Conservation (phyloP, 2,113 vertebrate species). For the Eleginops maclovinus region DNA sequence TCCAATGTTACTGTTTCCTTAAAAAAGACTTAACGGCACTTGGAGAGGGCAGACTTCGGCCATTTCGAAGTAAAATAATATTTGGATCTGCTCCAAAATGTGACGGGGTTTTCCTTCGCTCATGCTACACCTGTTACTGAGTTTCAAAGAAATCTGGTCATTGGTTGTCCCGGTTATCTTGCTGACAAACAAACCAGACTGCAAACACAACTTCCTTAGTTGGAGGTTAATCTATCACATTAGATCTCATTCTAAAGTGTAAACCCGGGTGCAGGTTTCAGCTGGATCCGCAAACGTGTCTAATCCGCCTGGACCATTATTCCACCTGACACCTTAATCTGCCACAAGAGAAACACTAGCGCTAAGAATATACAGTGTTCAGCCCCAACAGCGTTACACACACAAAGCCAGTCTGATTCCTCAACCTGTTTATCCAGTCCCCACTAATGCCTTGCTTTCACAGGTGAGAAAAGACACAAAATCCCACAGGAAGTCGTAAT, state of each 20-base stretch:
- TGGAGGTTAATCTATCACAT: not conserved
- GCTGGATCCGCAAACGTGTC: conserved; percentile 18
- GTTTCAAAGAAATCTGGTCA: too few relatives aligned
- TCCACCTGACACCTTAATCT: conserved; percentile 79
- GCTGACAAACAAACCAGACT: too few relatives aligned
- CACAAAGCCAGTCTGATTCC: conserved; percentile 73
- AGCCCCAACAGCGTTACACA: conserved; percentile 43
- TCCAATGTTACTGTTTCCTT: not conserved
- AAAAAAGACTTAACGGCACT: not conserved
- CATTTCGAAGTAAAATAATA: too few relatives aligned
- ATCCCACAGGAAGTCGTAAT: conserved; percentile 72
- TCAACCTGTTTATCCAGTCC: conserved; percentile 75
- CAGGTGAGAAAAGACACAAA: conserved; percentile 64
- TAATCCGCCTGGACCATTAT: conserved; percentile 71
- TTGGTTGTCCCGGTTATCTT: too few relatives aligned
- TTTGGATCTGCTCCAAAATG: too few relatives aligned
- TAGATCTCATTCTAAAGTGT: not conserved
- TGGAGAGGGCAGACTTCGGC: too few relatives aligned
- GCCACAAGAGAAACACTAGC: conserved; percentile 62
- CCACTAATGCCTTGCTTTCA: conserved; percentile 70
- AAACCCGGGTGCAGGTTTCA: conserved; percentile 34
- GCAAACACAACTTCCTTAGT: too few relatives aligned
- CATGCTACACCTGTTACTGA: too few relatives aligned
- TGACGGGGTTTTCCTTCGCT: too few relatives aligned
- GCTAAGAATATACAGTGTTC: conserved; percentile 70